phyloP scores from a whole-genome alignment of 2,113 vertebrate species.

The Suncus etruscus region DNA sequence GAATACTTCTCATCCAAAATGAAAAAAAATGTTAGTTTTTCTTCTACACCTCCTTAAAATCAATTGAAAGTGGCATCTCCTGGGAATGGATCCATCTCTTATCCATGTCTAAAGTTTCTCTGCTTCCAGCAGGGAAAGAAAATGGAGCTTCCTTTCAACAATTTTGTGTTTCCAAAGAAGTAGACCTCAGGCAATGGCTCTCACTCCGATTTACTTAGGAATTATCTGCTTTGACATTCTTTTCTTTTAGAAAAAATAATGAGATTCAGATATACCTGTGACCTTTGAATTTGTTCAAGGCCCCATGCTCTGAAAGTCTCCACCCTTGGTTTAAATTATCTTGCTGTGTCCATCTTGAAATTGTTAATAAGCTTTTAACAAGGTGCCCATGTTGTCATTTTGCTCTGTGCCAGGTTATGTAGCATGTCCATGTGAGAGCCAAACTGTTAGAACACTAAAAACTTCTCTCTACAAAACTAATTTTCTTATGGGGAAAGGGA shows the following conservation, averaged over 20 bases:
- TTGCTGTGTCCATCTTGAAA: not conserved
- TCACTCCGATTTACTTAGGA: slow-evolving; percentile 8
- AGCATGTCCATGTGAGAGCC: not conserved
- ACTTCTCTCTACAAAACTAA: not conserved
- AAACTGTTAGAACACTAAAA: not conserved
- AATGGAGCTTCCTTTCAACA: slow-evolving; percentile 36
- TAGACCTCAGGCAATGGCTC: not conserved
- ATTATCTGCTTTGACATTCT: not conserved
- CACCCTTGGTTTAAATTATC: not conserved
- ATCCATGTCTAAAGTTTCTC: slow-evolving; percentile 42
- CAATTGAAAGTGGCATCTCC: slow-evolving; percentile 78
- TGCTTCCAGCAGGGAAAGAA: slow-evolving; percentile 53
- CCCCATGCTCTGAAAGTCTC: not conserved
- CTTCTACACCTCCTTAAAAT: slow-evolving; percentile 73
- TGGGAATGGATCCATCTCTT: slow-evolving; percentile 73
- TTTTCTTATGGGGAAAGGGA: slow-evolving; percentile 7
- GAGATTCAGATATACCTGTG: not conserved
- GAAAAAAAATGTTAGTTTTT: slow-evolving; percentile 55
- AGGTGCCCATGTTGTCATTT: not conserved
- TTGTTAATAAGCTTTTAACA: not conserved
- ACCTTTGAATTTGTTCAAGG: not conserved
- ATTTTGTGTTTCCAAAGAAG: slow-evolving; percentile 37
- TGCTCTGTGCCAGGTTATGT: not conserved
- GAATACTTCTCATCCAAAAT: slow-evolving; percentile 73
- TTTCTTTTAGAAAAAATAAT: slow-evolving; percentile 41